Base-by-base conservation (phyloP, 1,140 invertebrate genomes). In the Platyscapa corneri region DNA sequence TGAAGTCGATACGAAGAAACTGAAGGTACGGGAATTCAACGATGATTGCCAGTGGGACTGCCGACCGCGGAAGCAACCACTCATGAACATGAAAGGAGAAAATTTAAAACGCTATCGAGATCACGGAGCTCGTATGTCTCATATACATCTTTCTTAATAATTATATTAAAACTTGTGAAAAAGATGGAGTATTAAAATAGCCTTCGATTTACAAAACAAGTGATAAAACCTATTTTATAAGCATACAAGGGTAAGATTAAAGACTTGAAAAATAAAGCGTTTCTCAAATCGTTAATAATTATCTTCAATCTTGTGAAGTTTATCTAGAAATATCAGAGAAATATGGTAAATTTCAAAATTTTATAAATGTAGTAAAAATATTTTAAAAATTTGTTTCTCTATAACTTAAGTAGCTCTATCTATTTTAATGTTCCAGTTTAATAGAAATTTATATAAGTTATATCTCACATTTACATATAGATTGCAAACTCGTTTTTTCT, bases 1-100 rank as follows among this genome's bases (percentile, higher is more conserved):
- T 0, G 18, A 20, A 1, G 10, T 77, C 18, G 34, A 46, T 14
- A n/a, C 7, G n/a, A 46, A 75, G 30, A 81, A 74, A 6, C 16
- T 42, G 20, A 42, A 64, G 18, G 1, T 42, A 10, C 42, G 23
- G 6, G 67, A 82, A 10, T 64, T 70, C 30, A 32, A 79, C 39
- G 81, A 83, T 32, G 86, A 85, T 16, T 85, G 42, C 37, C 64
- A 83, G 30, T 88, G 87, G 87, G 42, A 72, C 18, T 84, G 78
- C 14, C 72, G 80, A 6, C 83, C 87, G 0, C 82, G 87, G 2
- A 86, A 82, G 32, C 64, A 83, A 10, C 87, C 87, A 0, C 82
- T 83, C 10, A 85, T 88, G 72, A 84, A 53, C 18, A 46, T 84
- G 53, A 83, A 76, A 14, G 77, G 39, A 0, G 77, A 84, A 16